These are phyloP conservation scores for Protodeltote pygarga DNA, from an alignment of 2,888 invertebrate genomes.

Conservation along the genomic window DNA sequence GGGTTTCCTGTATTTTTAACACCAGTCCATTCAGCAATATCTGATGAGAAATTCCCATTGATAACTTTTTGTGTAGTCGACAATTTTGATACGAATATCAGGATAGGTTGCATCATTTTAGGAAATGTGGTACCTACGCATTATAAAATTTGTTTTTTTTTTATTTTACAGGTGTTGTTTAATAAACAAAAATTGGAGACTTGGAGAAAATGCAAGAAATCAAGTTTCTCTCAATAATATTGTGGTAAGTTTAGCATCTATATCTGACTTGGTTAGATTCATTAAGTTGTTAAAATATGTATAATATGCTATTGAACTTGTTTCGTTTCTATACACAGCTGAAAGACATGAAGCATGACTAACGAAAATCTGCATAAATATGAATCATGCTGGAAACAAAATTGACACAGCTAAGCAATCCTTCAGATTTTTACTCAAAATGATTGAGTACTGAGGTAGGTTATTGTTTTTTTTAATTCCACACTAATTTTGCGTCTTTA, in stretches of 20 bases:
- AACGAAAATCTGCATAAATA: constrained; percentile 65
- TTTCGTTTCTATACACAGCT: constrained; percentile 34
- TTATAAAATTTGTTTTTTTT: too few relatives aligned
- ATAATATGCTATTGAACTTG: constrained; percentile 56
- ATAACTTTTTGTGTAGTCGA: constrained; percentile 7
- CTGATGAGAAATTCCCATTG: constrained; percentile 18
- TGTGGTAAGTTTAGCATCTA: too few relatives aligned
- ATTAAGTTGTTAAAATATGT: constrained; percentile 36
- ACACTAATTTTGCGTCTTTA: constrained; percentile 23
- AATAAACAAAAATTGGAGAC: too few relatives aligned
- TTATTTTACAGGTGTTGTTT: too few relatives aligned
- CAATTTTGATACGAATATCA: constrained; percentile 7
- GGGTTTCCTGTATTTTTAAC: constrained; percentile 15
- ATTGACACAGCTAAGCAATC: constrained; percentile 49
- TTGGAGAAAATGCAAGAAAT: too few relatives aligned
- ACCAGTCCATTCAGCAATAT: constrained; percentile 16
- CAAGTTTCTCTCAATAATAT: too few relatives aligned
- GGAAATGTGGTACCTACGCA: not conserved
- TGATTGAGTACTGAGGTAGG: constrained; percentile 62
- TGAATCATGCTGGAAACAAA: constrained; percentile 43
- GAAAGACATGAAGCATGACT: constrained; percentile 34
- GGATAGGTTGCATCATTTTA: constrained; percentile 1
- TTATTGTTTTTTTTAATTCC: constrained; percentile 58
- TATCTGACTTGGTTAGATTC: not conserved
- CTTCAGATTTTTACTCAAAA: constrained; percentile 43